Percentiles rank a stretch among this genome's conserved stretches.
phyloP scores from a whole-genome alignment of 2,797 vertebrate species.

The Mormyrus proboscirostris region DNA sequence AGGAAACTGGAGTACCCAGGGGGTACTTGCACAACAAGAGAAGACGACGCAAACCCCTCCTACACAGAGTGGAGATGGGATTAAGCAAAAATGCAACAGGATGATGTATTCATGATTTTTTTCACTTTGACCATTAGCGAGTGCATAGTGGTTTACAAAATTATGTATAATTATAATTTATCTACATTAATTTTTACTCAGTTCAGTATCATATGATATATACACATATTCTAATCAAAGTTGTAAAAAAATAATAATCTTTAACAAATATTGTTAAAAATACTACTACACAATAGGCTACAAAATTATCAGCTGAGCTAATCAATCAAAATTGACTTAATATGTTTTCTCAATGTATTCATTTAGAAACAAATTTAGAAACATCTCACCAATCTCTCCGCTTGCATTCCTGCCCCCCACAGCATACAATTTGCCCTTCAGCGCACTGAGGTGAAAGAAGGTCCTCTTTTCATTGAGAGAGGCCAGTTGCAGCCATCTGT shows the following conservation, averaged over 20 bases:
- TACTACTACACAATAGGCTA: not conserved
- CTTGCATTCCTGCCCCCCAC: constrained; percentile 66
- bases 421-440: constrained; percentile 65
- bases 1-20: not conserved
- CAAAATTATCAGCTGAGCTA: not conserved
- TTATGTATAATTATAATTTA: not conserved
- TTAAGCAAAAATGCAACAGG: not conserved
- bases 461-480: constrained; percentile 71
- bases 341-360: not conserved
- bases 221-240: not conserved
- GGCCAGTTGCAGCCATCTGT: constrained; percentile 69
- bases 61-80: not conserved
- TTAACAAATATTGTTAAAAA: not conserved
- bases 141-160: not conserved
- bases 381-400: constrained; percentile 64
- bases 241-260: not conserved
- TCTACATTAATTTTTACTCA: not conserved
- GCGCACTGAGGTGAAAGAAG: constrained; percentile 70
- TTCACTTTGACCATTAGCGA: not conserved
- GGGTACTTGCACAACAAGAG: not conserved
- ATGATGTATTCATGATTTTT: not conserved
- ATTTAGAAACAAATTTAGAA: not conserved
- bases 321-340: not conserved
- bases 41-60: not conserved
- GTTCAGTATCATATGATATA: not conserved